Base-by-base conservation (phyloP, 2,797 vertebrate genomes). In the Decapterus maruadsi region DNA sequence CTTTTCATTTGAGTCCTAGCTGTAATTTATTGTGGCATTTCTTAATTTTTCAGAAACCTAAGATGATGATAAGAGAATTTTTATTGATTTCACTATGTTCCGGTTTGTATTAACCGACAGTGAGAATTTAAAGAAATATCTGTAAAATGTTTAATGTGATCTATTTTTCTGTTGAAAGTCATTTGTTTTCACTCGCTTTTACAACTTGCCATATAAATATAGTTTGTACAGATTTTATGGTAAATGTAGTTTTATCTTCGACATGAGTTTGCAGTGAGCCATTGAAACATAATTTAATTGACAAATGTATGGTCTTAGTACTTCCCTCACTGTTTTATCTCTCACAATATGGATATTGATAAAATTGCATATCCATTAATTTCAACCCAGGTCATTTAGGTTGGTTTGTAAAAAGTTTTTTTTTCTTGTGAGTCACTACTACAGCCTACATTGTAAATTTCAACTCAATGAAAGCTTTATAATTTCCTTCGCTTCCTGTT, bases 21-120 rank as follows among this genome's bases (percentile, higher is more conserved):
- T 94, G 91, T 94, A 94, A 95, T 94, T 93, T 93, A 94, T 94
- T 93, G 87, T 89, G 82, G 84, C 74, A 90, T 90, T 87, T 92
- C 79, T 84, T 89, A 62, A 76, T 84, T 89, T 90, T 87, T 84
- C 86, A 82, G 75, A 90, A 93, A 89, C 85, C 82, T 88, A 90
- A 89, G 83, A 91, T 76, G 82, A 87, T 65, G 82, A 86, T 69
- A 72, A 83, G 83, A 82, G 80, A 90, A 87, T 85, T 83, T 89
- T 87, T 87, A 84, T 90, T 90, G 78, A 87, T 89, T 93, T 94
- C 88, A 89, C 89, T 72, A 79, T 43, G 77, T 76, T 85, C 42
- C 54, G 82, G 86, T 91, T 92, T 83, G 38, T 88, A 77, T 88
- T 63, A 81, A 87, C 84, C 67, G 78, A 82, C 77, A 38, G 78